Base-by-base conservation (phyloP, 2,888 invertebrate species). In the Epinotia nisella region DNA sequence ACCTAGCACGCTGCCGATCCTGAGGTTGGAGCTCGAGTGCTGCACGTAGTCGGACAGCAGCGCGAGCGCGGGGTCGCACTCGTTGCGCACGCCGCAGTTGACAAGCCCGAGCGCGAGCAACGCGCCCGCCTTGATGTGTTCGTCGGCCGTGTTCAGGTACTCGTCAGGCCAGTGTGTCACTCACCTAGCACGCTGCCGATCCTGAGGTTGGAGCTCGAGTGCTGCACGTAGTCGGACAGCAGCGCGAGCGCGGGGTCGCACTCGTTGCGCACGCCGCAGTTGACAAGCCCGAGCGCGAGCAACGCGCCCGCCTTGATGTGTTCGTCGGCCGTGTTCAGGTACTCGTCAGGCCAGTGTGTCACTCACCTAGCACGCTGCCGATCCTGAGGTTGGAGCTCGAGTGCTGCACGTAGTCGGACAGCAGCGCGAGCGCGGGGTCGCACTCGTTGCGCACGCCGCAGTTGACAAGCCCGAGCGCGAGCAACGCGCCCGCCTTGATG, bases 191-290 rank as follows among this genome's bases (percentile, higher is more conserved):
- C 96, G 73, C 98, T 96, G 24, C 98, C 98, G 81, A 98, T 97
- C 81, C 98, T 95, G 91, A 99, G 96, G 1, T 96, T 96, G 49
- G 96, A 95, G 87, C 96, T 98, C 59, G 95, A 96, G 87, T 98
- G 97, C 70, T 96, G 94, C 19, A 99, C 97, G 86, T 99, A 99
- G 87, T 99, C 99, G 0, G 98, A 97, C 0, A 99, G 94, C 72
- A 99, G 93, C 3, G 99, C 99, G 62, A 99, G 94, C 0, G 99
- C 99, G 0, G 99, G 99, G 90, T 99, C 99, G 85, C 99, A 99
- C 85, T 99, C 99, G 88, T 99, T 99, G 66, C 98, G 95, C 3
- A 99, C 98, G 39, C 99, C 98, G 84, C 98, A 98, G 88, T 99
- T 99, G n/a, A 99, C 99, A 69, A 99, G 97, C 55, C 99, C 99